A percentile compares a stretch with the other conserved stretches of the same genome.
Conservation (phyloP, 2,888 invertebrate genomes). For the Drosophila recens region DNA sequence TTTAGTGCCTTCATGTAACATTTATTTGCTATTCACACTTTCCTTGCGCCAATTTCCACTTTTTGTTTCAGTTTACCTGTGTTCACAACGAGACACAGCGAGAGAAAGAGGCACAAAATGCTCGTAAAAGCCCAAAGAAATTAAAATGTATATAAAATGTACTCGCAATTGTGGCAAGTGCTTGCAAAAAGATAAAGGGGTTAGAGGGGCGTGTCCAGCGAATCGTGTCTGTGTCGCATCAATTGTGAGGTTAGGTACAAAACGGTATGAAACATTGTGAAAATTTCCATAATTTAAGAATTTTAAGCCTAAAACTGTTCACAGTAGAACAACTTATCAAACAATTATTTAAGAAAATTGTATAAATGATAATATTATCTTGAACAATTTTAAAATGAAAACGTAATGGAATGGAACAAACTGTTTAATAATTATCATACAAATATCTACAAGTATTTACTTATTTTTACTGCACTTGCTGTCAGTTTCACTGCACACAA, state of each 20-base stretch:
- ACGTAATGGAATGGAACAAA: background rate
- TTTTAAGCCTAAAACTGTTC: background rate
- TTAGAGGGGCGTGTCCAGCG: slow-evolving; percentile 36
- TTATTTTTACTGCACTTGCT: slow-evolving; percentile 3
- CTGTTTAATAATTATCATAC: background rate
- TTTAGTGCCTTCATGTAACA: slow-evolving; percentile 34
- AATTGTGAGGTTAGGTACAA: slow-evolving; percentile 39
- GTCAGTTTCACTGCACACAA: slow-evolving; percentile 1
- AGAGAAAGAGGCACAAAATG: slow-evolving; percentile 16
- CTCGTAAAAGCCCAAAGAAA: slow-evolving; percentile 63
- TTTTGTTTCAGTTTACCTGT: slow-evolving; percentile 65
- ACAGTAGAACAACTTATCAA: too few species aligned
- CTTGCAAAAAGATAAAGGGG: slow-evolving; percentile 19
- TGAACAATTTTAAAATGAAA: too few species aligned
- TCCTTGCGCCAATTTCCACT: slow-evolving; percentile 77
- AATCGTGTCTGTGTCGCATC: slow-evolving; percentile 26
- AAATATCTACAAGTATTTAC: background rate
- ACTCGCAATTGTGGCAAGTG: slow-evolving; percentile 48
- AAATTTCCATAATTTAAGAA: background rate
- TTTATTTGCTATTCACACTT: slow-evolving; percentile 77
- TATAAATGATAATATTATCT: too few species aligned
- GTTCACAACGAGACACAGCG: background rate
- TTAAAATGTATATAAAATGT: slow-evolving; percentile 56
- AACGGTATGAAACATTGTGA: slow-evolving; percentile 28
- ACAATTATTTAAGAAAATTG: too few species aligned